A percentile compares a stretch with the other conserved stretches of the same genome.
phyloP scores from a whole-genome alignment of 1,140 invertebrate species.

The Hetaerina americana region DNA sequence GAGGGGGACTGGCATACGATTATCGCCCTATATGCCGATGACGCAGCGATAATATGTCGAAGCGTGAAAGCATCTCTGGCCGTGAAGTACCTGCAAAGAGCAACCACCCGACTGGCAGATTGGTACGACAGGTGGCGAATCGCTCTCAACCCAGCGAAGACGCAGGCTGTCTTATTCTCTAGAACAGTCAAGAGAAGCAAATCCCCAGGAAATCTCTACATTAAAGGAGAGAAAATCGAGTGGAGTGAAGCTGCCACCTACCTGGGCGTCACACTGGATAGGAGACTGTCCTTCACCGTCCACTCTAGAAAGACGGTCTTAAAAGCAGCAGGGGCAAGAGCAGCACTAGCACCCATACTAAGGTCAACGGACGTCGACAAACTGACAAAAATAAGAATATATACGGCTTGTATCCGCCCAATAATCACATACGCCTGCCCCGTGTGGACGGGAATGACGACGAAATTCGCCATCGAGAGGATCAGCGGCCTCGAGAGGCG shows the following conservation, averaged over 20 bases:
- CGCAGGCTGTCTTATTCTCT: slow-evolving; percentile 10
- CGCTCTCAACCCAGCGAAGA: slow-evolving; percentile 21
- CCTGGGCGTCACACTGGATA: slow-evolving; percentile 5
- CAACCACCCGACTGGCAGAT: slow-evolving; percentile 10
- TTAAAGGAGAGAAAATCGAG: not conserved
- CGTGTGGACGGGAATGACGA: no score
- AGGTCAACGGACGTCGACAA: no score
- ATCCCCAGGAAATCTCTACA: not conserved
- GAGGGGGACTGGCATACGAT: slow-evolving; percentile 4
- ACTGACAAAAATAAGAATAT: no score
- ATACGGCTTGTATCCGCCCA: no score
- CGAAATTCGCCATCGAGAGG: no score
- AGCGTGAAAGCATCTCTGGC: slow-evolving; percentile 3
- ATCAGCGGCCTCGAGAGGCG: no score
- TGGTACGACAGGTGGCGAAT: slow-evolving; percentile 21
- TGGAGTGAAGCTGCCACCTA: not conserved
- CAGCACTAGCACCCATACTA: not conserved
- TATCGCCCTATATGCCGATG: slow-evolving; percentile 19
- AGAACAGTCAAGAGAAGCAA: not conserved
- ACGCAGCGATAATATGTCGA: slow-evolving; percentile 8
- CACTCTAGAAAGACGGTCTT: not conserved
- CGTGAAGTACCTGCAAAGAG: slow-evolving; percentile 13
- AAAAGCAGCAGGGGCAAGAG: not conserved
- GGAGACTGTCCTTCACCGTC: not conserved
- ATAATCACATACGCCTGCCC: no score